A percentile compares a stretch with the other conserved stretches of the same genome.
phyloP scores from a whole-genome alignment of 2,797 vertebrate genomes.

The Xenopus petersii region DNA sequence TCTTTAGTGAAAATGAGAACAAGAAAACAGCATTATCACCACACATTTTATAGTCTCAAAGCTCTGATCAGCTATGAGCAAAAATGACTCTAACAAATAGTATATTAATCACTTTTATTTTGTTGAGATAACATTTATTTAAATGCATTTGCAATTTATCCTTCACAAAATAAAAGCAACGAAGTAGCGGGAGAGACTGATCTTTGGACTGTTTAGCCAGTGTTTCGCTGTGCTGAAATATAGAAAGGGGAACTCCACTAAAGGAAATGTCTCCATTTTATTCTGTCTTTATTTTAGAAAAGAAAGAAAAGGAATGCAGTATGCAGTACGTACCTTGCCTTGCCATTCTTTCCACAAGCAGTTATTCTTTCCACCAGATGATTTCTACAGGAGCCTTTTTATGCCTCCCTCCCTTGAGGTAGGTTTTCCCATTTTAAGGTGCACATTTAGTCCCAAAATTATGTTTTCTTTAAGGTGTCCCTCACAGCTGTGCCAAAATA shows the following conservation, averaged over 20 bases:
- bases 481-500: background rate
- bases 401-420: background rate
- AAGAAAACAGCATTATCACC: too few relatives aligned
- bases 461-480: background rate
- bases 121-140: too few relatives aligned
- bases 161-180: too few relatives aligned
- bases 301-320: background rate
- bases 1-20: too few relatives aligned
- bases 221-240: background rate
- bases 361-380: background rate
- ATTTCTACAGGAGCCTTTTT: background rate
- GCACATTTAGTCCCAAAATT: background rate
- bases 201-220: background rate
- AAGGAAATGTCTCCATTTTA: background rate
- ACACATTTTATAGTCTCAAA: too few relatives aligned
- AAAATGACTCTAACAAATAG: too few relatives aligned
- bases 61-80: too few relatives aligned
- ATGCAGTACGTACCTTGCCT: background rate
- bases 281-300: background rate
- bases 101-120: too few relatives aligned
- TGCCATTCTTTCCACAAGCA: background rate
- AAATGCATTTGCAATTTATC: too few relatives aligned
- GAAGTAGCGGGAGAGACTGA: background rate
- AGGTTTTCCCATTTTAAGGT: background rate
- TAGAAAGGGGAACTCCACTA: background rate